These are phyloP conservation scores for Apaloderma vittatum DNA, from an alignment of 2,113 vertebrate species.

Conservation along the genomic window DNA sequence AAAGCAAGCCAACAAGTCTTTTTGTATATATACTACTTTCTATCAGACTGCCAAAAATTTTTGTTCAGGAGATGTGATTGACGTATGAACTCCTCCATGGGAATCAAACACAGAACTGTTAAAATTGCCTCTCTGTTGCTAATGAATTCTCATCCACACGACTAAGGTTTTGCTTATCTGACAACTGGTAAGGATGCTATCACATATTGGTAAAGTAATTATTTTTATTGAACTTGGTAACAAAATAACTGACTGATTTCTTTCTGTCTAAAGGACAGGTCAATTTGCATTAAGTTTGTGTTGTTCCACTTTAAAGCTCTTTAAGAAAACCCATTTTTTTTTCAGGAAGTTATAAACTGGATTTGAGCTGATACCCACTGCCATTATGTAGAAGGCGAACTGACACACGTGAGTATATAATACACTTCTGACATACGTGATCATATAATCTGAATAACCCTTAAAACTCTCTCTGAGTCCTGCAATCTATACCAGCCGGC, in stretches of 20 bases:
- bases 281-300: background rate
- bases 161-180: background rate
- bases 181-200: background rate
- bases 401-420: background rate
- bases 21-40: background rate
- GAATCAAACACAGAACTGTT: background rate
- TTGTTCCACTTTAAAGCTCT: background rate
- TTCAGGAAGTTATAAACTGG: background rate
- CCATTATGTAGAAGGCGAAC: background rate
- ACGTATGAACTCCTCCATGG: background rate
- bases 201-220: background rate
- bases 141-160: background rate
- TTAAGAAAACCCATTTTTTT: background rate
- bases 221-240: constrained; percentile 29
- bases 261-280: background rate
- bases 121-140: background rate
- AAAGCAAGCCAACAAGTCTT: background rate
- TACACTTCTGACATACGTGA: background rate
- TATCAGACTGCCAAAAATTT: background rate
- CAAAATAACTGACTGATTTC: background rate
- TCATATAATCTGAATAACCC: background rate
- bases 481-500: background rate
- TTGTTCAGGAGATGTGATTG: constrained; percentile 27
- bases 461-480: background rate
- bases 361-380: constrained; percentile 3